These are phyloP conservation scores for Gallinago paraguaiae DNA, from an alignment of 2,113 vertebrate species.

Conservation along the genomic window DNA sequence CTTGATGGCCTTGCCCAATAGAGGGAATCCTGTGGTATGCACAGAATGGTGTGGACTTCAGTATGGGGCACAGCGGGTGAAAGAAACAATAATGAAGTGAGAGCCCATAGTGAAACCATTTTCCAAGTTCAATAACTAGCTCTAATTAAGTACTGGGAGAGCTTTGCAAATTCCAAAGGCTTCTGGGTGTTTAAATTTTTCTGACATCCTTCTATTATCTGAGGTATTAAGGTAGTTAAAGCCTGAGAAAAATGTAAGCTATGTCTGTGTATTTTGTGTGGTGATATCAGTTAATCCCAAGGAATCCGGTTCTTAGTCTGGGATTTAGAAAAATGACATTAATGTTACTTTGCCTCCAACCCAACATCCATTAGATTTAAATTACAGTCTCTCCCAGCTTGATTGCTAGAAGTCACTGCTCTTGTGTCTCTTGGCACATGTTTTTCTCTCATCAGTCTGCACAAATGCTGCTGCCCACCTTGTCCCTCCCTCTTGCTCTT, in stretches of 20 bases:
- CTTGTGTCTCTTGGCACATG: not conserved
- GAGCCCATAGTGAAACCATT: not conserved
- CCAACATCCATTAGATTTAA: not conserved
- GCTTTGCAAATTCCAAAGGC: constrained; percentile 38
- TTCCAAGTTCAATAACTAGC: not conserved
- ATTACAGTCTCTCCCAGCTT: not conserved
- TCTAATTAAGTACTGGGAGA: constrained; percentile 19
- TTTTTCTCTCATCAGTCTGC: not conserved
- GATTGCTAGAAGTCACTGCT: not conserved
- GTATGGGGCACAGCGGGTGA: not conserved
- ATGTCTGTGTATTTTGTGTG: constrained; percentile 45
- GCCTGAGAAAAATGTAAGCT: constrained; percentile 64
- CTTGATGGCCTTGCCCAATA: not conserved
- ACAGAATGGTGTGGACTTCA: not conserved
- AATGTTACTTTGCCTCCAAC: constrained; percentile 14
- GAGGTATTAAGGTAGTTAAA: constrained; percentile 54
- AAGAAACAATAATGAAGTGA: not conserved
- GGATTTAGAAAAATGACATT: constrained; percentile 49
- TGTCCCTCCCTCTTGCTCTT: not conserved
- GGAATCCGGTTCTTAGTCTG: constrained; percentile 31
- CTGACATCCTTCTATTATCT: constrained; percentile 44
- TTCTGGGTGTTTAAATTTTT: constrained; percentile 44
- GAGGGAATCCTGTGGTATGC: not conserved
- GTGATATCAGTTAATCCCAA: constrained; percentile 59
- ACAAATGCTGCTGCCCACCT: not conserved